Percentiles rank a stretch among this genome's conserved stretches.
These are phyloP conservation scores for Tachycineta bicolor DNA, from an alignment of 2,113 vertebrate species.

Conservation along the genomic window DNA sequence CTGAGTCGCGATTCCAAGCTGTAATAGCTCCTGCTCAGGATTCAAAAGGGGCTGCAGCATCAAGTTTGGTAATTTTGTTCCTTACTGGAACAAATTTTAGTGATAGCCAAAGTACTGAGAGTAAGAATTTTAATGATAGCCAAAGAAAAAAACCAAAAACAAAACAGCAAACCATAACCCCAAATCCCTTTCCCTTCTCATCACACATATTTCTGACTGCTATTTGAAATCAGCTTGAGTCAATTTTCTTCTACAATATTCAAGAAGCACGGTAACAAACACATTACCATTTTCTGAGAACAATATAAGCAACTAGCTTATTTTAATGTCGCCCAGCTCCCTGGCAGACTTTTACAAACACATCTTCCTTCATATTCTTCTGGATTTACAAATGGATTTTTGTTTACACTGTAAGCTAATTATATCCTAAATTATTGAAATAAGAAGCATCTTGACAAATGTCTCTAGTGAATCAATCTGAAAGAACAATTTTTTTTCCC, in stretches of 20 bases:
- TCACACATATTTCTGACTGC: background rate
- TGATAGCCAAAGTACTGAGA: background rate
- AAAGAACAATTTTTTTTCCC: background rate
- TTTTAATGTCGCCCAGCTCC: background rate
- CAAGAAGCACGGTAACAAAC: background rate
- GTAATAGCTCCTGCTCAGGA: background rate
- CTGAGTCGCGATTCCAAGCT: background rate
- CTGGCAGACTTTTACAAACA: background rate
- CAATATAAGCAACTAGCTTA: background rate
- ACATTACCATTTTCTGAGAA: background rate
- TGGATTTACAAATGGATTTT: conserved; percentile 5
- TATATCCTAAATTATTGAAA: conserved; percentile 32
- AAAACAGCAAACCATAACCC: background rate
- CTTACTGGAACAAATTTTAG: background rate
- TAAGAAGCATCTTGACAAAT: conserved; percentile 7
- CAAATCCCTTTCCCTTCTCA: background rate
- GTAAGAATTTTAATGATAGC: background rate
- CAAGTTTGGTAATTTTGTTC: background rate
- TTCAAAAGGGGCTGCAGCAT: background rate
- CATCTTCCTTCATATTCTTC: background rate
- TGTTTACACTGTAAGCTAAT: conserved; percentile 6
- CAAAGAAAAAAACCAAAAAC: background rate
- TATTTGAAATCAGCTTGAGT: background rate
- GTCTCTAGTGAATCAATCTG: background rate
- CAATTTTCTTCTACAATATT: background rate